Evolutionary conservation across 92 coral and sea anemone species (phyloP).

Genomic region (Porites lobata): DNA sequence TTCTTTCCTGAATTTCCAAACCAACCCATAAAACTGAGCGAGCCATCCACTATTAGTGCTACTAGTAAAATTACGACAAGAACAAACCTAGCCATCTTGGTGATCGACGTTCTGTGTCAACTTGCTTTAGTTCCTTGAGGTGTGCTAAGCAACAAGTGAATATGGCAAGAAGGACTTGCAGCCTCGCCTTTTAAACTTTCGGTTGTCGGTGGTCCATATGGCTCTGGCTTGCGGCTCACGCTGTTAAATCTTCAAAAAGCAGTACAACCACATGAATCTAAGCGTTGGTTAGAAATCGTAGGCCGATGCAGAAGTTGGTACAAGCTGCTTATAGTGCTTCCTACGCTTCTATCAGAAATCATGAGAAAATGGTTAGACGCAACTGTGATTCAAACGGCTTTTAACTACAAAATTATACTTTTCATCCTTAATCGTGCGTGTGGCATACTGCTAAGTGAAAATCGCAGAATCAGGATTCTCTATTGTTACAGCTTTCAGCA

Average conservation of each 20-base stretch:
- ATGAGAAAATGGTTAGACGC: neutral
- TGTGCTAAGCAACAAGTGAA: neutral
- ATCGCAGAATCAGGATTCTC: too few relatives aligned
- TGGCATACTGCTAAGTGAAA: too few relatives aligned
- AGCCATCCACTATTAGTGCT: neutral
- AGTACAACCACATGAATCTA: neutral
- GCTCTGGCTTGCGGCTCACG: neutral
- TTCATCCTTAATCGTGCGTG: too few relatives aligned
- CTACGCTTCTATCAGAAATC: neutral
- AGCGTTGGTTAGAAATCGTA: neutral
- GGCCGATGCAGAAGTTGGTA: neutral
- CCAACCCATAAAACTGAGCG: constrained; percentile 51
- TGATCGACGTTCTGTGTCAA: neutral
- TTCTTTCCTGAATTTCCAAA: constrained; percentile 40
- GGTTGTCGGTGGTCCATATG: constrained; percentile 13
- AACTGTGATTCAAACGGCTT: neutral
- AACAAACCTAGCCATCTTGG: neutral
- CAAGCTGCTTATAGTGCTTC: neutral
- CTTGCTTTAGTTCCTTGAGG: neutral
- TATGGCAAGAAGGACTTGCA: neutral
- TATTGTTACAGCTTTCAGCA: too few relatives aligned
- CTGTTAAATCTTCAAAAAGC: neutral
- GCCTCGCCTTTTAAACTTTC: neutral
- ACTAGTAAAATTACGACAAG: neutral
- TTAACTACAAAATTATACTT: too few relatives aligned